A percentile compares a stretch with the other conserved stretches of the same genome.
These are phyloP conservation scores for Cebus imitator DNA, from an alignment of 2,113 vertebrate genomes.

Conservation along the genomic window DNA sequence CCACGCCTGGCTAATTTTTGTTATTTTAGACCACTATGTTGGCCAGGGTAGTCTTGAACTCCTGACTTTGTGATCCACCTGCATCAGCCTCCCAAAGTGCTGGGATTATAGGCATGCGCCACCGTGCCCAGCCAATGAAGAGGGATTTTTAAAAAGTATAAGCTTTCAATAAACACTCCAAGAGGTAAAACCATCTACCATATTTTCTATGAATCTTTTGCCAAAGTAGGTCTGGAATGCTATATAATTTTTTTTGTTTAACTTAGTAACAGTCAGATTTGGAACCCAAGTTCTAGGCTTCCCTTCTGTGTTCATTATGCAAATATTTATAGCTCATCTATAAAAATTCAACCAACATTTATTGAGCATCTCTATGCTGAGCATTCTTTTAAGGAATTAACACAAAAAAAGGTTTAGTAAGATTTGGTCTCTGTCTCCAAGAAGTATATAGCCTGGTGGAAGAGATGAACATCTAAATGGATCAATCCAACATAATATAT, in stretches of 20 bases:
- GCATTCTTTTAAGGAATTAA: background rate
- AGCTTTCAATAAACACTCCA: background rate
- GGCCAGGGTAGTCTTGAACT: too few relatives aligned
- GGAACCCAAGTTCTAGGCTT: background rate
- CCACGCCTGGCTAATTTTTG: too few relatives aligned
- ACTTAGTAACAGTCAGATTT: background rate
- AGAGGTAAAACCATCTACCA: background rate
- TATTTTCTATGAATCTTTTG: background rate
- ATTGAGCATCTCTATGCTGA: background rate
- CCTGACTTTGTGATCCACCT: too few relatives aligned
- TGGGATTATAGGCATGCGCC: too few relatives aligned
- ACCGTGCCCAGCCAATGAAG: too few relatives aligned
- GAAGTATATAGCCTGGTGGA: background rate
- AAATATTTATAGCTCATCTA: background rate
- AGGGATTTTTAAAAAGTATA: background rate
- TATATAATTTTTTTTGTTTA: background rate
- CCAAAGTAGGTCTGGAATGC: background rate
- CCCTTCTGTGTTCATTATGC: background rate
- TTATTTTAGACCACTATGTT: too few relatives aligned
- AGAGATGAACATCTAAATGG: background rate
- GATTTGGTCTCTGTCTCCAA: background rate
- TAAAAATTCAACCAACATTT: background rate
- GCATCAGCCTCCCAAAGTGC: too few relatives aligned
- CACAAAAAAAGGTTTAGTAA: background rate
- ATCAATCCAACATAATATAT: background rate